Conservation (phyloP, 2,113 vertebrate species). For the Corapipo altera region DNA sequence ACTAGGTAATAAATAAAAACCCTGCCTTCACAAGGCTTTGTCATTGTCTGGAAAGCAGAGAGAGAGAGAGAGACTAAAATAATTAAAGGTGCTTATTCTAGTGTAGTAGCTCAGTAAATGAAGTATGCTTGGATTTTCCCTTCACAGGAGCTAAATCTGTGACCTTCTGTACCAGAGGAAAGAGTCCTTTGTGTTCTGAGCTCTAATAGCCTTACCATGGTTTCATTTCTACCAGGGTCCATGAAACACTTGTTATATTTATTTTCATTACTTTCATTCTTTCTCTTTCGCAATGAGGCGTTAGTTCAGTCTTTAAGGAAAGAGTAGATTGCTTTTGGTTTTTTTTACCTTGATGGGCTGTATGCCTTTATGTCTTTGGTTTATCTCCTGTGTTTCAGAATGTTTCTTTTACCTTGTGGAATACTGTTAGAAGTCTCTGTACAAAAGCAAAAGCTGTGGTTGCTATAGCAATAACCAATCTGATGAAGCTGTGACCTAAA, state of each 20-base stretch:
- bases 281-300: neutral
- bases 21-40: neutral
- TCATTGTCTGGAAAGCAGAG: neutral
- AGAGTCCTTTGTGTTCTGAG: slow-evolving; percentile 5
- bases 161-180: slow-evolving; percentile 16
- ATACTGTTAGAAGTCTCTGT: slow-evolving; percentile 73
- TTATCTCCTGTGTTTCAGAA: slow-evolving; percentile 29
- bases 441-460: slow-evolving; percentile 77
- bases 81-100: slow-evolving; percentile 45
- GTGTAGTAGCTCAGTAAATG: neutral
- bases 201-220: neutral
- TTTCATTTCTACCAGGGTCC: neutral
- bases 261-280: neutral
- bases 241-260: neutral
- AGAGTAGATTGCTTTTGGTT: neutral
- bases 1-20: slow-evolving; percentile 34
- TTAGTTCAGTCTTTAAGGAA: neutral
- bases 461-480: slow-evolving; percentile 87
- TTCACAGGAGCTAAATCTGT: neutral
- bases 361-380: neutral
- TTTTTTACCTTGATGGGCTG: neutral
- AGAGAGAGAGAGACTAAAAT: neutral
- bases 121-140: slow-evolving; percentile 39
- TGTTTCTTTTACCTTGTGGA: slow-evolving; percentile 73
- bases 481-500: slow-evolving; percentile 81